Evolutionary conservation across 2,888 invertebrate genomes (phyloP).

Genomic region (Melieria omissa): DNA sequence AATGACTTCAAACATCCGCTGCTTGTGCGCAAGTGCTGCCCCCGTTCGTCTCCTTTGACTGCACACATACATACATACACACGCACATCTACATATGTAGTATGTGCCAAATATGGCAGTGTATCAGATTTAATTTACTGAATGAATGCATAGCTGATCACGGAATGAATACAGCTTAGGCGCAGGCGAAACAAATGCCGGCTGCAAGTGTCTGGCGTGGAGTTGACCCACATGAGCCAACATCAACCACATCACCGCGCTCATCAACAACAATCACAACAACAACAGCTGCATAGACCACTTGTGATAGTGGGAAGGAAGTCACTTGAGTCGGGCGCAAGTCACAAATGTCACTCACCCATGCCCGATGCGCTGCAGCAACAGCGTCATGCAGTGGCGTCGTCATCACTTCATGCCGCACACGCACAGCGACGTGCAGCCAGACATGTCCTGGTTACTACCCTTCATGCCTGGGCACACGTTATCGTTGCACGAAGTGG

Average conservation of each 20-base stretch:
- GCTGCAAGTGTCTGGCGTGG: too few relatives aligned
- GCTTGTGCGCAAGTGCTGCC: too few relatives aligned
- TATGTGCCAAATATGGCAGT: not conserved
- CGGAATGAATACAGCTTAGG: too few relatives aligned
- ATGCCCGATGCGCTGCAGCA: not conserved
- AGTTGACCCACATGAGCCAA: too few relatives aligned
- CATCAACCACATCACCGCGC: not conserved
- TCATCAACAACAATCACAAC: not conserved
- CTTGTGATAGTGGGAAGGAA: not conserved
- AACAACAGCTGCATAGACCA: not conserved
- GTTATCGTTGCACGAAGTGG: not conserved
- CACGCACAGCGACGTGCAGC: constrained; percentile 4
- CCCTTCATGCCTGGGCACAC: too few relatives aligned
- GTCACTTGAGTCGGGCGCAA: not conserved
- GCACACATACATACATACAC: not conserved
- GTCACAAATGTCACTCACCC: not conserved
- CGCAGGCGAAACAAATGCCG: too few relatives aligned
- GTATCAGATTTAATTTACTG: too few relatives aligned
- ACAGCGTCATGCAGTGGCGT: not conserved
- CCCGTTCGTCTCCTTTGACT: too few relatives aligned
- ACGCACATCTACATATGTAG: not conserved
- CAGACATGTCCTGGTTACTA: too few relatives aligned
- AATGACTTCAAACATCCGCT: not conserved
- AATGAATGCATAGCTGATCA: too few relatives aligned
- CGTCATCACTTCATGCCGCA: constrained; percentile 2